A percentile compares a stretch with the other conserved stretches of the same genome.
Evolutionary conservation across 2,113 vertebrate species (phyloP).

Genomic region (Passerina amoena): DNA sequence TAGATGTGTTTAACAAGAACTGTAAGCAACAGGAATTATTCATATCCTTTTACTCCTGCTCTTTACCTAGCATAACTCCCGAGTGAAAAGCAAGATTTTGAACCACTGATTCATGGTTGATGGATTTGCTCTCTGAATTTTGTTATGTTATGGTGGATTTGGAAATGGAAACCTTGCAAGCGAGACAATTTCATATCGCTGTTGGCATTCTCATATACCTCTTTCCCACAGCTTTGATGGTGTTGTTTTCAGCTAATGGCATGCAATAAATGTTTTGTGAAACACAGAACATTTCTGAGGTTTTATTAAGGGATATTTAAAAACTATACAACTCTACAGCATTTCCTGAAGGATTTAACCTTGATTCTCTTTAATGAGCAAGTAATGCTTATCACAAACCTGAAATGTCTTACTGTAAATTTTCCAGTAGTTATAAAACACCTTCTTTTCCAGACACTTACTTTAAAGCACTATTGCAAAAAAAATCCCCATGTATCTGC

Average conservation of each 20-base stretch:
- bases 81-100: background rate
- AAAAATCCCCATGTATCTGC: background rate
- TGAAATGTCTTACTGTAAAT: background rate
- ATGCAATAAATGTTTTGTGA: conserved; percentile 39
- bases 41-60: background rate
- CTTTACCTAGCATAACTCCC: background rate
- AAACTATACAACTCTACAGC: background rate
- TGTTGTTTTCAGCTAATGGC: conserved; percentile 31
- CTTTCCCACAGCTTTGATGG: conserved; percentile 10
- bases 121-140: background rate
- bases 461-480: background rate
- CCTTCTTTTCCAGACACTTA: background rate
- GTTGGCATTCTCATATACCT: background rate
- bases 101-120: background rate
- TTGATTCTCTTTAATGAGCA: background rate
- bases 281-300: background rate
- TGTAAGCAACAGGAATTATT: background rate
- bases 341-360: conserved; percentile 40
- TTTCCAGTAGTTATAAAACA: conserved; percentile 36
- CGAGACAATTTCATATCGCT: background rate
- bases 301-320: background rate
- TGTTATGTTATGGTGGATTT: background rate
- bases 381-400: background rate
- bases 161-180: background rate
- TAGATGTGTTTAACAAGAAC: background rate